Evolutionary conservation across 1,140 invertebrate genomes (phyloP).

Genomic region (Rhizoglyphus robini): DNA sequence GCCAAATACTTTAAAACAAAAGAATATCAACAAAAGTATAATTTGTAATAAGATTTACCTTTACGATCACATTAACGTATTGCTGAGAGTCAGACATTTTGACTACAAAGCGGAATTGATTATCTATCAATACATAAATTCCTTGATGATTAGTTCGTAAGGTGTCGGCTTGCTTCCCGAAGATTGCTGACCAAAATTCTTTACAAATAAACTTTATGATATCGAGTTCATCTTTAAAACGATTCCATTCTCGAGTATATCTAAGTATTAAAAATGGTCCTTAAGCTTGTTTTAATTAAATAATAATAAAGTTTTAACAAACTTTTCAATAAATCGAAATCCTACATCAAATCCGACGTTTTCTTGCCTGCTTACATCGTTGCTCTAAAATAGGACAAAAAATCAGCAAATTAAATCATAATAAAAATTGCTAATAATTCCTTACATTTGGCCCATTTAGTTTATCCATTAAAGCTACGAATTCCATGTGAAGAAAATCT

Average conservation of each 20-base stretch:
- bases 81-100: constrained; percentile 76
- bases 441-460: constrained; percentile 4
- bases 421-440: not conserved
- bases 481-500: constrained; percentile 21
- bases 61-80: constrained; percentile 75
- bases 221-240: constrained; percentile 94
- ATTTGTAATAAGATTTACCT: constrained; percentile 38
- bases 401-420: not conserved
- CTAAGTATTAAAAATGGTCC: constrained; percentile 4
- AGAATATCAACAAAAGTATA: not conserved
- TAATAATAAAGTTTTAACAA: constrained; percentile 45
- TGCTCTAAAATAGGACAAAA: constrained; percentile 6
- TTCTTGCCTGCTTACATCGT: constrained; percentile 64
- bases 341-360: constrained; percentile 82
- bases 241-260: constrained; percentile 64
- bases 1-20: constrained; percentile 56
- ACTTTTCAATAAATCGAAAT: constrained; percentile 76
- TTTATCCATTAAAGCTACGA: not conserved
- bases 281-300: not conserved
- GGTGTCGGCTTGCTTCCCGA: constrained; percentile 97
- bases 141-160: constrained; percentile 97
- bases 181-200: constrained; percentile 91
- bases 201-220: constrained; percentile 98
- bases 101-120: constrained; percentile 75
- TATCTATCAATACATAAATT: constrained; percentile 95